Evolutionary conservation across 2,888 invertebrate species (phyloP).

Genomic region (Eristalis intricaria): DNA sequence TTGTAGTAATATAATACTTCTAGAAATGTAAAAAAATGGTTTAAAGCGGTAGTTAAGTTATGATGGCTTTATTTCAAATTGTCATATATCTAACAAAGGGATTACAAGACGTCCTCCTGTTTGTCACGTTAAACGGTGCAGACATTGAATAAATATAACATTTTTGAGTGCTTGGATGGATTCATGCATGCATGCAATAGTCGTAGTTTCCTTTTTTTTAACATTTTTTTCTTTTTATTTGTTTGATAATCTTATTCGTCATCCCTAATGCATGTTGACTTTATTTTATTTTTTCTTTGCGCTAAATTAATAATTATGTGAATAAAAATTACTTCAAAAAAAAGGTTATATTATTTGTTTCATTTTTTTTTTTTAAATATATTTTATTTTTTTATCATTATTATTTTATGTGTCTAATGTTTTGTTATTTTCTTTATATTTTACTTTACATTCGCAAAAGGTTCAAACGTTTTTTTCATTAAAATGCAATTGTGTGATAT

Average conservation of each 20-base stretch:
- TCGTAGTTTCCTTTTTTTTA: constrained; percentile 1
- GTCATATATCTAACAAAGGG: constrained; percentile 25
- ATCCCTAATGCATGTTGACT: constrained; percentile 20
- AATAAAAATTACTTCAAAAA: constrained; percentile 23
- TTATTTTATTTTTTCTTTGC: constrained; percentile 26
- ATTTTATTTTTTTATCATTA: constrained; percentile 12
- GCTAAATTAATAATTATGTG: constrained; percentile 17
- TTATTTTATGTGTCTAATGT: constrained; percentile 8
- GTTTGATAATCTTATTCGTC: constrained; percentile 20
- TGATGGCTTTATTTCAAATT: constrained; percentile 6
- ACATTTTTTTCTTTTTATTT: constrained; percentile 13
- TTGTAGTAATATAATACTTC: neutral
- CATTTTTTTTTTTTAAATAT: constrained; percentile 17
- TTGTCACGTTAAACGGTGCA: neutral
- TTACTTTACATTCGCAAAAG: constrained; percentile 15
- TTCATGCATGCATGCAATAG: constrained; percentile 12
- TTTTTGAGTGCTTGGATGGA: constrained; percentile 6
- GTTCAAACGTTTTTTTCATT: neutral
- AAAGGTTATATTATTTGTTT: constrained; percentile 1
- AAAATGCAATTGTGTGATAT: constrained; percentile 58
- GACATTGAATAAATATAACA: neutral
- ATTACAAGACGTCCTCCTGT: constrained; percentile 11
- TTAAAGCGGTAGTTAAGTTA: constrained; percentile 9
- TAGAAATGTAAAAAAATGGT: neutral
- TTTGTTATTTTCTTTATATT: constrained; percentile 1